These are phyloP conservation scores for Schlechtendalia chinensis DNA, from an alignment of 1,140 invertebrate genomes.

Conservation along the genomic window DNA sequence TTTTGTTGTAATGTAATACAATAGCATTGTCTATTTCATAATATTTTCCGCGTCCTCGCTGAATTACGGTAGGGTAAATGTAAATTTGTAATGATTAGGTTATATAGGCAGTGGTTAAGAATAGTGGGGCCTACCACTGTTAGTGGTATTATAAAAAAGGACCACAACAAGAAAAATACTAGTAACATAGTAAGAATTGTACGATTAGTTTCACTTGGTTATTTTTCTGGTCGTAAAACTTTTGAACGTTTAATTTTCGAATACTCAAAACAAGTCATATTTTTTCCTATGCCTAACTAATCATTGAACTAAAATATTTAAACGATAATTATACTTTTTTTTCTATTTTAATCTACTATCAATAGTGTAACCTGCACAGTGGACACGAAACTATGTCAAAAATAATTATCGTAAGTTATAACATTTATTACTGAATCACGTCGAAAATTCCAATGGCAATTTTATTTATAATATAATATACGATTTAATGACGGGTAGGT, in stretches of 20 bases:
- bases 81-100: slow-evolving; percentile 8
- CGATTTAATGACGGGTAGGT: too few relatives aligned
- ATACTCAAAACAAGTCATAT: neutral
- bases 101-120: neutral
- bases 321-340: too few relatives aligned
- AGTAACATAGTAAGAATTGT: neutral
- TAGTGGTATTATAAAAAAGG: slow-evolving; percentile 34
- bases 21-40: slow-evolving; percentile 5
- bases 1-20: slow-evolving; percentile 1
- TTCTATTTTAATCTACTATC: too few relatives aligned
- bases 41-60: slow-evolving; percentile 4
- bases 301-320: too few relatives aligned
- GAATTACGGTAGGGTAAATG: slow-evolving; percentile 6
- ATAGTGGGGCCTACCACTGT: neutral
- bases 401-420: neutral
- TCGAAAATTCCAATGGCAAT: neutral
- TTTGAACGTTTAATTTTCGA: neutral
- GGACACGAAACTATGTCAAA: neutral
- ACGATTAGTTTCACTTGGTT: neutral
- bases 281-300: too few relatives aligned
- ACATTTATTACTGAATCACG: neutral
- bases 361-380: neutral
- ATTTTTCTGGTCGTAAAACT: neutral
- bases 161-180: neutral
- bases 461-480: neutral